phyloP scores from a whole-genome alignment of 2,113 vertebrate genomes.

The Herpetotheres cachinnans region DNA sequence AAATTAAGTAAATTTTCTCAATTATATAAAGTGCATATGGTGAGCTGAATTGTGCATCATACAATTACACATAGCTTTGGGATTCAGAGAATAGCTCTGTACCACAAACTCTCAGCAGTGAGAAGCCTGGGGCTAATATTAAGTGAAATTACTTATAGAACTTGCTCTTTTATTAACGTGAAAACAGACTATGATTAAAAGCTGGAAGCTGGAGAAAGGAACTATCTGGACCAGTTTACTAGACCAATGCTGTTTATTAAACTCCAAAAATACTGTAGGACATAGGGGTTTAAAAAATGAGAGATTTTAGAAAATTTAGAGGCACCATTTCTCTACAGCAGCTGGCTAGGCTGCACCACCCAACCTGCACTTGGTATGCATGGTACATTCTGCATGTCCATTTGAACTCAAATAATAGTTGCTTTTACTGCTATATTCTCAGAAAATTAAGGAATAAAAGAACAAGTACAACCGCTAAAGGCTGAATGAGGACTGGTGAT shows the following conservation, averaged over 20 bases:
- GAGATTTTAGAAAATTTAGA: not conserved
- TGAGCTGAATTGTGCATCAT: not conserved
- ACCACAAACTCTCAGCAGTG: constrained; percentile 34
- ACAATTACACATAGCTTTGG: constrained; percentile 30
- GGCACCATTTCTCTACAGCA: not conserved
- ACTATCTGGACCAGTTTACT: not conserved
- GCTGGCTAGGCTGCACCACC: not conserved
- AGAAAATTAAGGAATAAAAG: not conserved
- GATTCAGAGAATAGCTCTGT: constrained; percentile 17
- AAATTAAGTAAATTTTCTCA: constrained; percentile 50
- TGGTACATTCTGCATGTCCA: not conserved
- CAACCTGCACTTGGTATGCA: not conserved
- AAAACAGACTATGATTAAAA: constrained; percentile 62
- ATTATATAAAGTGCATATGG: constrained; percentile 13
- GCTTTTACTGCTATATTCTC: not conserved
- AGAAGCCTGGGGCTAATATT: constrained; percentile 47
- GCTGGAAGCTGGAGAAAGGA: constrained; percentile 26
- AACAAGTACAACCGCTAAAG: not conserved
- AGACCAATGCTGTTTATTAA: constrained; percentile 8
- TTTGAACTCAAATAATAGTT: not conserved
- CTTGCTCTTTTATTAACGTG: constrained; percentile 48
- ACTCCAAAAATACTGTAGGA: not conserved
- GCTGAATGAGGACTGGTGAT: not conserved
- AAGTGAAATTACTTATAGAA: constrained; percentile 59
- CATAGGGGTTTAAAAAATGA: not conserved